phyloP scores from a whole-genome alignment of 2,113 vertebrate species.

The Protobothrops flavoviridis region DNA sequence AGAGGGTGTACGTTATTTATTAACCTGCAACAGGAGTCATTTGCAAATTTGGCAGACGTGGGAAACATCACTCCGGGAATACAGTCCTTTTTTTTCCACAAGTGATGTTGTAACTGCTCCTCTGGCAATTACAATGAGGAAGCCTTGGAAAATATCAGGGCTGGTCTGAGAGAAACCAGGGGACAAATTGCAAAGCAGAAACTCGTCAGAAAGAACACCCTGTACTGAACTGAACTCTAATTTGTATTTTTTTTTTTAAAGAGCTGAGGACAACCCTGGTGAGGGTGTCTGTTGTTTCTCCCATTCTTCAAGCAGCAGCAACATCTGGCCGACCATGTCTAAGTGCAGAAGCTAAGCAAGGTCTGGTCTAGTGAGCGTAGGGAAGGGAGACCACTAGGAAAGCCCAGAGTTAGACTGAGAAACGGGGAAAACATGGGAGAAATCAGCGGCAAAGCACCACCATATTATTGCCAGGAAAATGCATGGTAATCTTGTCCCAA shows the following conservation, averaged over 20 bases:
- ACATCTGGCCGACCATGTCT: too few species aligned
- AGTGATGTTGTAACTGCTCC: conserved; percentile 20
- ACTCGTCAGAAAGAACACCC: neutral
- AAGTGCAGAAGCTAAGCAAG: too few species aligned
- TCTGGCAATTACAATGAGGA: neutral
- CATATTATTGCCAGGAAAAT: too few species aligned
- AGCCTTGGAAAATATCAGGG: neutral
- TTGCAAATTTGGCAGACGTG: conserved; percentile 33
- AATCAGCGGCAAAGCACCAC: too few species aligned
- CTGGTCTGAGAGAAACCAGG: neutral
- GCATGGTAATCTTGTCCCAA: too few species aligned
- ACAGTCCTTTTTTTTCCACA: conserved; percentile 17
- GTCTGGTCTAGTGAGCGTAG: too few species aligned
- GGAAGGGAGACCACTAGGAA: too few species aligned
- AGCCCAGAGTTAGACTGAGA: too few species aligned
- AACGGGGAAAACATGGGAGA: too few species aligned
- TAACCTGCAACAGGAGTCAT: conserved; percentile 50
- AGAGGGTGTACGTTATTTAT: conserved; percentile 60
- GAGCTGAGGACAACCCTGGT: neutral
- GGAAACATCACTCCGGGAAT: neutral
- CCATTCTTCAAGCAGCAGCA: too few species aligned
- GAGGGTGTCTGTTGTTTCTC: neutral
- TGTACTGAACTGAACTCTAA: neutral
- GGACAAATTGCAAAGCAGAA: neutral
- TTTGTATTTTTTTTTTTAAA: neutral